phyloP scores from a whole-genome alignment of 2,888 invertebrate species.

The Oscheius sp. region DNA sequence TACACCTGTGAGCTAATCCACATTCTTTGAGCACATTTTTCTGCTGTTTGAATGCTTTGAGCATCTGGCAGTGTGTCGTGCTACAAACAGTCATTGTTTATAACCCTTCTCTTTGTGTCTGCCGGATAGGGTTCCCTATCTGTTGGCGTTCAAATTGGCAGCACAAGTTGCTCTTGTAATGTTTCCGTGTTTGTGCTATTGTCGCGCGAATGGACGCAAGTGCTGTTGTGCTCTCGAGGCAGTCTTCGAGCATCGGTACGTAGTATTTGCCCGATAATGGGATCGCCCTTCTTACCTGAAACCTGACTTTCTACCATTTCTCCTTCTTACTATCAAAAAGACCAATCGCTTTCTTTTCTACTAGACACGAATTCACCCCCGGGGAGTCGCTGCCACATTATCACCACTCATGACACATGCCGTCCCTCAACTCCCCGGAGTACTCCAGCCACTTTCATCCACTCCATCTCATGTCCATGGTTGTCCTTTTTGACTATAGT shows the following conservation, averaged over 20 bases:
- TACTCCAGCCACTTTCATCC: slow-evolving; percentile 12
- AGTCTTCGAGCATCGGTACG: slow-evolving; percentile 29
- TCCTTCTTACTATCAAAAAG: slow-evolving; percentile 22
- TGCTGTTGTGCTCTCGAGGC: slow-evolving; percentile 22
- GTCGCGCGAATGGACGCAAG: slow-evolving; percentile 21
- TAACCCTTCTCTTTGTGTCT: slow-evolving; percentile 6
- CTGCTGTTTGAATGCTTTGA: not conserved
- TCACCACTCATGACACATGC: slow-evolving; percentile 32
- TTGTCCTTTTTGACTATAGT: no score
- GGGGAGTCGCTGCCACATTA: slow-evolving; percentile 26
- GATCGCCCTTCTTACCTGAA: slow-evolving; percentile 29
- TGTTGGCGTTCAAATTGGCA: not conserved
- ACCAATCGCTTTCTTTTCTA: slow-evolving; percentile 21
- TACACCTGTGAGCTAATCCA: not conserved
- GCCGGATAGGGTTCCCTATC: not conserved
- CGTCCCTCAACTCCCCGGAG: slow-evolving; percentile 20
- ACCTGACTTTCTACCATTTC: slow-evolving; percentile 10
- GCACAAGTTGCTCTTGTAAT: slow-evolving; percentile 19
- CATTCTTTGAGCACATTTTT: not conserved
- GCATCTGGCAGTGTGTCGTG: slow-evolving; percentile 11
- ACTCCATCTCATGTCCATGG: no score
- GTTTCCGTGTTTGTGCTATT: slow-evolving; percentile 30
- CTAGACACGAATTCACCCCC: slow-evolving; percentile 22
- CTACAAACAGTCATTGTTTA: slow-evolving; percentile 25
- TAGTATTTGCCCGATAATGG: slow-evolving; percentile 28